These are phyloP conservation scores for Thamnaconus septentrionalis DNA, from an alignment of 2,113 vertebrate genomes.

Conservation along the genomic window DNA sequence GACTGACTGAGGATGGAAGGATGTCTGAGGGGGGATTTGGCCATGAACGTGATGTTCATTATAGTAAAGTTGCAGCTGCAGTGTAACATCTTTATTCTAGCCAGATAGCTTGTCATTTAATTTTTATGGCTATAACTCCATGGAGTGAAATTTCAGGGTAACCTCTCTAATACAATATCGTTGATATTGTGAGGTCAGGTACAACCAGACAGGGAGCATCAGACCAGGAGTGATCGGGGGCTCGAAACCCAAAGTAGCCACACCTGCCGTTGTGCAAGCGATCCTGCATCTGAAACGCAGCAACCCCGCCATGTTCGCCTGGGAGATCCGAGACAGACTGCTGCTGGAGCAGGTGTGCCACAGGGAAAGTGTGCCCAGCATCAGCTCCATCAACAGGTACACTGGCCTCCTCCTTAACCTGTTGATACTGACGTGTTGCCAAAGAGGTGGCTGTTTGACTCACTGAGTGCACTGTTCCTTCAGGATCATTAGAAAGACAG, in stretches of 20 bases:
- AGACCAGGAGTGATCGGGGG: constrained; percentile 80
- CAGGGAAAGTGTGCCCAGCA: constrained; percentile 78
- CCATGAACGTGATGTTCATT: too few relatives aligned
- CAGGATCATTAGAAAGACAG: constrained; percentile 83
- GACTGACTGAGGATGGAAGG: too few relatives aligned
- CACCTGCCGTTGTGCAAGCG: constrained; percentile 80
- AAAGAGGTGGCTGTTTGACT: not conserved
- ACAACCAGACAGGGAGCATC: constrained; percentile 82
- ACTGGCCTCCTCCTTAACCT: not conserved
- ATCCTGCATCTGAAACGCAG: constrained; percentile 80
- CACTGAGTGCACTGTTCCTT: constrained; percentile 5
- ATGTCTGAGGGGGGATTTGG: too few relatives aligned
- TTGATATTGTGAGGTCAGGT: constrained; percentile 56
- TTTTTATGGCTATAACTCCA: not conserved
- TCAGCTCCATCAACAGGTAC: constrained; percentile 83
- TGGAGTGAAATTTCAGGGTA: too few relatives aligned
- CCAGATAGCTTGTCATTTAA: not conserved
- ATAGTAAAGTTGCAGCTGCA: too few relatives aligned
- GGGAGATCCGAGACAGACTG: constrained; percentile 82
- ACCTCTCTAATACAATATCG: too few relatives aligned
- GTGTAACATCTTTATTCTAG: too few relatives aligned
- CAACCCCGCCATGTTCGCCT: constrained; percentile 82
- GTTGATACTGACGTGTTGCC: not conserved
- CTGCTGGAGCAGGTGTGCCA: constrained; percentile 79
- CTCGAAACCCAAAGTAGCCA: constrained; percentile 84